These are phyloP conservation scores for Campoletis raptor DNA, from an alignment of 2,888 invertebrate genomes.

Conservation along the genomic window DNA sequence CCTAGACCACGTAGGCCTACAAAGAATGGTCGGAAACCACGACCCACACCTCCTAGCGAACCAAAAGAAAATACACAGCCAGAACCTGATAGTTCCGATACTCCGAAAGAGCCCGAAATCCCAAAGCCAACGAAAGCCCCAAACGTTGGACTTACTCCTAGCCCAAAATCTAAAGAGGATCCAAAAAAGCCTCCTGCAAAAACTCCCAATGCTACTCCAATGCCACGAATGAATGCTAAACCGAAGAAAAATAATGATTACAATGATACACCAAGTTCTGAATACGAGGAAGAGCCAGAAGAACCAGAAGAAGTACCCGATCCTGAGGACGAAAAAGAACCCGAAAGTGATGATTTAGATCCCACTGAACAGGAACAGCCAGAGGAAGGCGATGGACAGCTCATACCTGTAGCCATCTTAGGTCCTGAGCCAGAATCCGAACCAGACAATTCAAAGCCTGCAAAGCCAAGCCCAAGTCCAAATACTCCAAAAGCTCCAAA, in stretches of 20 bases:
- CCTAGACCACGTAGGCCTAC: conserved; percentile 44
- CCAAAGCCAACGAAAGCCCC: conserved; percentile 51
- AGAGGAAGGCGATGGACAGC: conserved; percentile 41
- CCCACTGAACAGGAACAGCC: conserved; percentile 53
- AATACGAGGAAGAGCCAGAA: conserved; percentile 61
- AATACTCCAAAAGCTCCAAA: conserved; percentile 24
- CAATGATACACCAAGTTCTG: conserved; percentile 54
- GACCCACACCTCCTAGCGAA: conserved; percentile 36
- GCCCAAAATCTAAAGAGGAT: conserved; percentile 34
- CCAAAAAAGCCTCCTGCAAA: conserved; percentile 28
- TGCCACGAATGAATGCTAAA: background rate
- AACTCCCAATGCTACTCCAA: conserved; percentile 23
- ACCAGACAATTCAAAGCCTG: conserved; percentile 20
- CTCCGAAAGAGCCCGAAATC: conserved; percentile 43
- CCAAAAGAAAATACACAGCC: conserved; percentile 40
- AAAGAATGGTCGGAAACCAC: conserved; percentile 41
- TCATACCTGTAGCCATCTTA: conserved; percentile 45
- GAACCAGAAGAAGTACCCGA: conserved; percentile 50
- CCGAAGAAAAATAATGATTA: conserved; percentile 53
- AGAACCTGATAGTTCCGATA: conserved; percentile 41
- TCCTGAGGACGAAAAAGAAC: conserved; percentile 57
- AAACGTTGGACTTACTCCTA: conserved; percentile 42
- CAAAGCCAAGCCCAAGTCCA: conserved; percentile 37
- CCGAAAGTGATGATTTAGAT: conserved; percentile 49
- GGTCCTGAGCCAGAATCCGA: conserved; percentile 26